Percentiles rank a stretch among this genome's conserved stretches.
These are phyloP conservation scores for Semnornis frantzii DNA, from an alignment of 2,113 vertebrate genomes.

Conservation along the genomic window DNA sequence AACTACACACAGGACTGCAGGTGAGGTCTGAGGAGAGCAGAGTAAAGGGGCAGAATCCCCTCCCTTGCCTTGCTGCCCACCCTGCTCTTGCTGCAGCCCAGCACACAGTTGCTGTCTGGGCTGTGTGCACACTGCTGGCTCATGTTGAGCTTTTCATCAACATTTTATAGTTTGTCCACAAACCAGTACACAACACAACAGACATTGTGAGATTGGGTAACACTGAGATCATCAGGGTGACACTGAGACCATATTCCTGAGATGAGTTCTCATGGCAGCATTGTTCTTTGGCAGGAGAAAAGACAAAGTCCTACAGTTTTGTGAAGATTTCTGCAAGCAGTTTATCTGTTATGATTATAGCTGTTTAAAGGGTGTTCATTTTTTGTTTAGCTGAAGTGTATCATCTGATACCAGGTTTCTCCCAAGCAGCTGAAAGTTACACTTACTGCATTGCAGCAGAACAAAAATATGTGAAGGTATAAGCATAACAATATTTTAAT, in stretches of 20 bases:
- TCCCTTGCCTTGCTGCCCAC: too few relatives aligned
- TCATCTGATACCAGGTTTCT: conserved; percentile 30
- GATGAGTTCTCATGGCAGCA: neutral
- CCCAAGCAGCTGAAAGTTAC: conserved; percentile 20
- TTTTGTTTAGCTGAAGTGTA: neutral
- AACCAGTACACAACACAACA: neutral
- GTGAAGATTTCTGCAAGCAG: neutral
- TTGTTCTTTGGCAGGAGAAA: neutral
- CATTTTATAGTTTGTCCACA: neutral
- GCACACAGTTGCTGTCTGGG: too few relatives aligned
- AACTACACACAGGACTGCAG: too few relatives aligned
- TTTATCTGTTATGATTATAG: neutral
- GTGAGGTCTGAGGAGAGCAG: too few relatives aligned
- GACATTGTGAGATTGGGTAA: neutral
- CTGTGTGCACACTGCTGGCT: too few relatives aligned
- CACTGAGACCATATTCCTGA: neutral
- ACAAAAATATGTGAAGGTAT: neutral
- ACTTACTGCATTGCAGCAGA: neutral
- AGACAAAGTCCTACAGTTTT: neutral
- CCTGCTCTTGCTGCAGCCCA: too few relatives aligned
- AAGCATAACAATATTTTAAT: neutral
- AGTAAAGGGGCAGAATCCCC: too few relatives aligned
- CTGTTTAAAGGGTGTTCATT: neutral
- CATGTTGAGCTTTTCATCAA: too few relatives aligned
- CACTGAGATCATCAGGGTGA: neutral